Base-by-base conservation (phyloP, 2,797 vertebrate species). In the Pterois miles region DNA sequence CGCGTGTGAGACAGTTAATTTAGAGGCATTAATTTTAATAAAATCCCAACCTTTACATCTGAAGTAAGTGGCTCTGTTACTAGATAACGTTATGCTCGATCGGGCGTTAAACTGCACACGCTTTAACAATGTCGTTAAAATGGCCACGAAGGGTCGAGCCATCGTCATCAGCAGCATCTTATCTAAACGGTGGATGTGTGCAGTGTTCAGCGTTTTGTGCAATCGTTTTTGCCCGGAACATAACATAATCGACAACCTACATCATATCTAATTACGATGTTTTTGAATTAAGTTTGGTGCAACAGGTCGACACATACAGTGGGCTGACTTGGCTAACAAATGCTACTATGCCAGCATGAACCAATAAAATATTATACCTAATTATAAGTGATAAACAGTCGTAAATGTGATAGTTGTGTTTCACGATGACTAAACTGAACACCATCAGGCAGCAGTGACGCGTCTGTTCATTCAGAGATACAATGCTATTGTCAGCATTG, bases 391-490 rank as follows among this genome's bases (percentile, higher is more conserved):
- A 22, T 8, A 16, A 16, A 25, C 12, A 6, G 8, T n/a, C 3
- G 10, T 9, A 8, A 50, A 29, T 29, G 2, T 4, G 4, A 18
- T 0, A 43, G 6, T n/a, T n/a, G n/a, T n/a, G n/a, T n/a, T n/a
- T n/a, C n/a, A n/a, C n/a, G n/a, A n/a, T n/a, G n/a, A n/a, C n/a
- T n/a, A n/a, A n/a, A n/a, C n/a, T n/a, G n/a, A n/a, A n/a, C n/a
- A n/a, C n/a, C n/a, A n/a, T n/a, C n/a, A n/a, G n/a, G n/a, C n/a
- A n/a, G n/a, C n/a, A n/a, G 2, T 36, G 13, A 18, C 22, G 12
- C 10, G 2, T 31, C 22, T 18, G 38, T 16, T 11, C 6, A 2
- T 43, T 54, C 27, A 63, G 25, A 63, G 81, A 77, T 85, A 54
- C 58, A 76, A 73, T 40, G 38, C 54, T 65, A 1, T 10, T 46